Conservation (phyloP, 2,888 invertebrate genomes). For the Melinaea marsaeus region DNA sequence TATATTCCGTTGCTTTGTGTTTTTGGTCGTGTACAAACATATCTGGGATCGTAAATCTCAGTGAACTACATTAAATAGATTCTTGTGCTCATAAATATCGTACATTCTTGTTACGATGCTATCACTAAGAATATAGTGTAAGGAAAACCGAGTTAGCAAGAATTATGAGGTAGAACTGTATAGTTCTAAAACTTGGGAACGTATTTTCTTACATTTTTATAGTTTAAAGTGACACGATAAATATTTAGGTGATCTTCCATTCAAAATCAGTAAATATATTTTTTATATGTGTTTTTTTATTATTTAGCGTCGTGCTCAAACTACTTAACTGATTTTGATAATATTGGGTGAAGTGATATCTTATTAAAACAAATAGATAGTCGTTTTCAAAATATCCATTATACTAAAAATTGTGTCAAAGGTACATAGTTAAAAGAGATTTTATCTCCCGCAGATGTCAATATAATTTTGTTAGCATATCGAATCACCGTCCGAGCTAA, state of each 20-base stretch:
- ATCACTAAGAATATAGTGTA: conserved; percentile 14
- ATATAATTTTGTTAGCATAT: conserved; percentile 60
- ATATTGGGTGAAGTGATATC: no score
- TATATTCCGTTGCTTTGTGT: conserved; percentile 22
- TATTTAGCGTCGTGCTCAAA: no score
- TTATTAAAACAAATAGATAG: no score
- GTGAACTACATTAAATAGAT: conserved; percentile 24
- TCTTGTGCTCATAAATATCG: conserved; percentile 33
- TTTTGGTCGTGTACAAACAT: conserved; percentile 17
- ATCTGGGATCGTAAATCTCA: conserved; percentile 27
- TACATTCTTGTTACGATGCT: conserved; percentile 22
- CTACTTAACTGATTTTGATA: no score
- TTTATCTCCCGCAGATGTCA: conserved; percentile 32
- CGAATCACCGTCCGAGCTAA: conserved; percentile 49
- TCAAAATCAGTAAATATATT: no score
- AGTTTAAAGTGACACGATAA: no score
- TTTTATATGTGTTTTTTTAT: no score
- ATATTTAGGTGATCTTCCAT: no score
- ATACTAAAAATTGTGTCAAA: no score
- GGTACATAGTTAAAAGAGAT: not conserved
- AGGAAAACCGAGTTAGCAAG: conserved; percentile 8
- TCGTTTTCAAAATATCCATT: not conserved
- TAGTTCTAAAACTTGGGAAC: not conserved
- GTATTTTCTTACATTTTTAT: conserved; percentile 12
- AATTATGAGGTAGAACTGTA: not conserved